These are phyloP conservation scores for Eublepharis macularius DNA, from an alignment of 2,113 vertebrate genomes.

Conservation along the genomic window DNA sequence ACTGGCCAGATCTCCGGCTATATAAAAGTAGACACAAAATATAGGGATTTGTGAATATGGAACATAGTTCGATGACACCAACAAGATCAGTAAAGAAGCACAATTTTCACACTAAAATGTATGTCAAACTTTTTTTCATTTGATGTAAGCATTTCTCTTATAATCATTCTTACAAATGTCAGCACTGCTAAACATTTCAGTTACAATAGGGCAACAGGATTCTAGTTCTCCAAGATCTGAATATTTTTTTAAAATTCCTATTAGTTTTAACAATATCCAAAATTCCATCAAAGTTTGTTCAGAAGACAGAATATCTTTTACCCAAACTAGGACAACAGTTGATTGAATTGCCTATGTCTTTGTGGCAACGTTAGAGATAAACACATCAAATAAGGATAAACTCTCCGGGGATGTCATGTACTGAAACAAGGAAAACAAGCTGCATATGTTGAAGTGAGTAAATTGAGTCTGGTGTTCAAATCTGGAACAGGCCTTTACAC, in stretches of 20 bases:
- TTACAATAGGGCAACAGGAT: background rate
- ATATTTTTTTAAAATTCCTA: background rate
- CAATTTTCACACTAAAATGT: background rate
- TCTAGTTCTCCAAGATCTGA: background rate
- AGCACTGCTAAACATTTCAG: background rate
- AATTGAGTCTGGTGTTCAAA: background rate
- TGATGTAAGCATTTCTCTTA: background rate
- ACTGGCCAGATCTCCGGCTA: conserved; percentile 80
- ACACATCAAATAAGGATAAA: conserved; percentile 16
- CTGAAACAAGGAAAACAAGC: conserved; percentile 3
- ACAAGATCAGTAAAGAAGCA: background rate
- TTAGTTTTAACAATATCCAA: background rate
- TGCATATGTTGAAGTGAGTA: background rate
- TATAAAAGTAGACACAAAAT: conserved; percentile 23
- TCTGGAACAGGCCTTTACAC: background rate
- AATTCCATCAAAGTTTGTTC: background rate
- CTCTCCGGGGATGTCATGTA: background rate
- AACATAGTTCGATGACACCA: background rate
- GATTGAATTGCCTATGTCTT: background rate
- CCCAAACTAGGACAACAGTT: background rate
- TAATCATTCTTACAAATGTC: rapidly evolving
- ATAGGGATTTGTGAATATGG: background rate
- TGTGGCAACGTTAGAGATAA: background rate
- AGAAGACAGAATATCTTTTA: background rate
- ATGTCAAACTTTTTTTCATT: background rate